These are phyloP conservation scores for Lerista edwardsae DNA, from an alignment of 2,797 vertebrate species.

Conservation along the genomic window DNA sequence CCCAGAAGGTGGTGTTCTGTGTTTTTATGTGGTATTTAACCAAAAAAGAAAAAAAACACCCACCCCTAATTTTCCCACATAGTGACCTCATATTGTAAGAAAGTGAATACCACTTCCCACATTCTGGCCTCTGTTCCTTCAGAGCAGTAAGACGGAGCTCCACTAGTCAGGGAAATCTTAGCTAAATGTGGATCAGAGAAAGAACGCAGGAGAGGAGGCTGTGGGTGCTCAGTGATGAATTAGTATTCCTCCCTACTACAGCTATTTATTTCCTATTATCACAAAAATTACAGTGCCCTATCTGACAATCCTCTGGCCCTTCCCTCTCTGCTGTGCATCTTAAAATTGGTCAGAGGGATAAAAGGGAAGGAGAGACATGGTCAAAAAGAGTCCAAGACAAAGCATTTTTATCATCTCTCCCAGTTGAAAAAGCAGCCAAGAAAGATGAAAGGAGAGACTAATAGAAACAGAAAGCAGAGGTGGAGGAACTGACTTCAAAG, in stretches of 20 bases:
- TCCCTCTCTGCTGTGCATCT: background rate
- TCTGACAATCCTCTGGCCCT: background rate
- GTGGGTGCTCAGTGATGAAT: background rate
- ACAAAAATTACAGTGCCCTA: background rate
- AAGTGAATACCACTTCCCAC: background rate
- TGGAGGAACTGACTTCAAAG: background rate
- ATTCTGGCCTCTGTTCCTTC: background rate
- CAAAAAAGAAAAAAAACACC: no score
- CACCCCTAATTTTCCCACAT: background rate
- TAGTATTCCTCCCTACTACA: background rate
- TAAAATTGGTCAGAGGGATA: background rate
- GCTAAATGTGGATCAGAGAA: background rate
- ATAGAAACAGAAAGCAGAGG: background rate
- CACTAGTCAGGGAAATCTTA: background rate
- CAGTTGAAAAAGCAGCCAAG: background rate
- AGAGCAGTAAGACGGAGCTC: background rate
- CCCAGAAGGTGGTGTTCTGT: no score
- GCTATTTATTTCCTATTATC: background rate
- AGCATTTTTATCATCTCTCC: background rate
- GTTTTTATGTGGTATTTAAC: no score
- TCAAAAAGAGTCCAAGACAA: background rate
- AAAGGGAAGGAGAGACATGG: background rate
- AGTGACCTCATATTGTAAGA: background rate
- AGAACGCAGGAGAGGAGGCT: background rate
- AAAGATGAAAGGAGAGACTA: background rate